These are phyloP conservation scores for Emys orbicularis DNA, from an alignment of 2,797 vertebrate genomes.

Conservation along the genomic window DNA sequence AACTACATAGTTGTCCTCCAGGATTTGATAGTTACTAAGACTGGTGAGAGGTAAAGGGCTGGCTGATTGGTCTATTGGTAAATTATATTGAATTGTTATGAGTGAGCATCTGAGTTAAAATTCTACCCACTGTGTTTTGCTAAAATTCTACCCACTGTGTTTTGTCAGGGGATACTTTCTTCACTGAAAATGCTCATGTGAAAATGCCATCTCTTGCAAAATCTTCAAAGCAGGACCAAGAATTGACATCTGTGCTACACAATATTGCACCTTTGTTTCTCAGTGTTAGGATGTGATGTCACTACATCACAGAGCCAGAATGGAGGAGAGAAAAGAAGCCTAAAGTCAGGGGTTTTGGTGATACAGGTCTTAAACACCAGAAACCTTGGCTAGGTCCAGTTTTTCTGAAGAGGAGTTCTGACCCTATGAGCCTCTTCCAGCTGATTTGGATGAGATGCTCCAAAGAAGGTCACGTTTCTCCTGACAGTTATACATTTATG, in stretches of 20 bases:
- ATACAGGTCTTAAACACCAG: neutral
- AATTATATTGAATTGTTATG: neutral
- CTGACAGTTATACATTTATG: neutral
- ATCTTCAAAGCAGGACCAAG: neutral
- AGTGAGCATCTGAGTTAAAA: neutral
- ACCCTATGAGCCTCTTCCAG: neutral
- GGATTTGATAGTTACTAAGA: neutral
- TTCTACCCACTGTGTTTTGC: neutral
- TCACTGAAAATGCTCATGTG: neutral
- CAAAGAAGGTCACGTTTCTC: neutral
- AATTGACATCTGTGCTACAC: neutral
- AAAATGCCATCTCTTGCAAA: neutral
- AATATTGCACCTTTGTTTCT: neutral
- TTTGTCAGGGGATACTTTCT: neutral
- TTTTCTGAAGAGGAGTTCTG: neutral
- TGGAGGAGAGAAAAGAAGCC: neutral
- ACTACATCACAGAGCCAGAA: neutral
- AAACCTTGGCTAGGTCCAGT: neutral
- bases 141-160: neutral
- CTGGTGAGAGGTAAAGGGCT: neutral
- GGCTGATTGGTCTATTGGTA: neutral
- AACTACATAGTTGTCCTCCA: neutral
- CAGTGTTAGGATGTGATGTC: neutral
- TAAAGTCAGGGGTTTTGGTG: neutral
- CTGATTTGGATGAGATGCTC: neutral